Percentiles rank a stretch among this genome's conserved stretches.
Evolutionary conservation across 2,888 invertebrate genomes (phyloP).

Genomic region (Nomada goodeniana): DNA sequence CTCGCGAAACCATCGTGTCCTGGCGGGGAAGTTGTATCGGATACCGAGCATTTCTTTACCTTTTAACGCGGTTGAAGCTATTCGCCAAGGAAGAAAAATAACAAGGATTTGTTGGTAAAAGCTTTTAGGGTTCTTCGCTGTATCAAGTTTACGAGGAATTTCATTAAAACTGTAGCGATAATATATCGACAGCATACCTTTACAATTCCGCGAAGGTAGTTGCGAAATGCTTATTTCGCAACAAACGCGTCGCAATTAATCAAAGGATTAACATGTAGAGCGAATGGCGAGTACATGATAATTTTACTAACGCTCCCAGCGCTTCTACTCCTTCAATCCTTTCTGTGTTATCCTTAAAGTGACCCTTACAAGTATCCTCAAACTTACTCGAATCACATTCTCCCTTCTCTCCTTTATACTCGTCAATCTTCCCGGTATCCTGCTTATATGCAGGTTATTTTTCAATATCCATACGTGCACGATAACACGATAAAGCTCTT

Average conservation of each 20-base stretch:
- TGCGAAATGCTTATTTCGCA: not conserved
- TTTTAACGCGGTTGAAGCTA: not conserved
- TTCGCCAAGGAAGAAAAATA: not conserved
- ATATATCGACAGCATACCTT: not conserved
- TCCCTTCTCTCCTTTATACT: not conserved
- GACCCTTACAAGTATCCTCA: not conserved
- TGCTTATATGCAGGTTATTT: not conserved
- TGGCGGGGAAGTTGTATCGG: not conserved
- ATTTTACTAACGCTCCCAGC: constrained; percentile 32
- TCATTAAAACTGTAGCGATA: not conserved
- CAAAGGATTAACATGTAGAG: constrained; percentile 5
- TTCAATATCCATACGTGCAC: not conserved
- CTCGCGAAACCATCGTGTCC: constrained; percentile 21
- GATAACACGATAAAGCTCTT: not conserved
- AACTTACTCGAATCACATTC: constrained; percentile 1
- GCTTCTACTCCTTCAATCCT: constrained; percentile 29
- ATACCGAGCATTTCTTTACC: not conserved
- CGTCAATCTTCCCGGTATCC: not conserved
- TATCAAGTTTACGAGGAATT: too few species aligned
- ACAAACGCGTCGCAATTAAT: constrained; percentile 19
- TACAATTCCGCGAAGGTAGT: not conserved
- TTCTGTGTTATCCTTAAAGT: constrained; percentile 2
- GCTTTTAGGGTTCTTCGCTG: too few species aligned
- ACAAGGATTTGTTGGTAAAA: not conserved
- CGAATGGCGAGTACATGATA: constrained; percentile 11